Conservation (phyloP, 2,797 vertebrate species). For the Coranthus polyacanthus region DNA sequence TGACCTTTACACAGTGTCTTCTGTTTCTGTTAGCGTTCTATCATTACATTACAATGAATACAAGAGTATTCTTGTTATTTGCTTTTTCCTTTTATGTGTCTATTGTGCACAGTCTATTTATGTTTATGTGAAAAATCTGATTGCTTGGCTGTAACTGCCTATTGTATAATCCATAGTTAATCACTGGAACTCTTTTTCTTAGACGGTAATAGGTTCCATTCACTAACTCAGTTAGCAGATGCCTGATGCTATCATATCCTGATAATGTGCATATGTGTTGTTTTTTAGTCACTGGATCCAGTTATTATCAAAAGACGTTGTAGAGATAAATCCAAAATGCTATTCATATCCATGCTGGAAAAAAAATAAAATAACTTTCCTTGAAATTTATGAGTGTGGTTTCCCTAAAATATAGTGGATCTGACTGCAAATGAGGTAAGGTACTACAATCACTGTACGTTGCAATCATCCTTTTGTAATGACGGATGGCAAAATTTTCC, state of each 20-base stretch:
- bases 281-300: constrained; percentile 22
- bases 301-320: constrained; percentile 25
- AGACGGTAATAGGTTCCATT: constrained; percentile 46
- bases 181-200: constrained; percentile 43
- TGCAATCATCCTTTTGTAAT: constrained; percentile 17
- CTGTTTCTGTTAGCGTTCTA: constrained; percentile 18
- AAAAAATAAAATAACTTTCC: constrained; percentile 1
- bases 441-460: constrained; percentile 16
- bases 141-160: constrained; percentile 37
- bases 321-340: constrained; percentile 23
- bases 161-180: constrained; percentile 49
- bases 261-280: constrained; percentile 36
- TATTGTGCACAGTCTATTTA: constrained; percentile 22
- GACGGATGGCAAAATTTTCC: constrained; percentile 8
- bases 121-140: constrained; percentile 39
- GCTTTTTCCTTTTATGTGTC: constrained; percentile 21
- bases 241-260: constrained; percentile 36
- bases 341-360: constrained; percentile 26
- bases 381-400: constrained; percentile 25
- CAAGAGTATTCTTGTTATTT: constrained; percentile 11
- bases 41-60: constrained; percentile 13
- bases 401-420: constrained; percentile 31
- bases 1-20: constrained; percentile 34
- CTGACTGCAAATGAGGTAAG: constrained; percentile 25
- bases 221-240: constrained; percentile 42